Conservation (phyloP, 2,113 vertebrate genomes). For the Vimba vimba region DNA sequence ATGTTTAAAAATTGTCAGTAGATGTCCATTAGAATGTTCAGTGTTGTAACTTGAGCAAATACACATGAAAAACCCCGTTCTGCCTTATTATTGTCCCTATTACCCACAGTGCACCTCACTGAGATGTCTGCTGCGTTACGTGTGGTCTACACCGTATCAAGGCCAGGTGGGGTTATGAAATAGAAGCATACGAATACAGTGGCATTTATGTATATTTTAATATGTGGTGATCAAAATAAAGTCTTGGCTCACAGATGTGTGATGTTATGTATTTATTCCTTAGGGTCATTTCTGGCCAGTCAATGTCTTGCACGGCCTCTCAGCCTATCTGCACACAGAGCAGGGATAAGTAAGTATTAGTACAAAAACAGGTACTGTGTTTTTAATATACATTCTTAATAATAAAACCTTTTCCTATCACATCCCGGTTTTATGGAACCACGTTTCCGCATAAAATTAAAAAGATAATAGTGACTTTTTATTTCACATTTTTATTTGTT, state of each 20-base stretch:
- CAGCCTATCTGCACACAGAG: slow-evolving; percentile 68
- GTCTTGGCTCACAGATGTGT: neutral
- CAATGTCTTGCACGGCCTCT: slow-evolving; percentile 68
- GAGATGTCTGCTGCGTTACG: slow-evolving; percentile 75
- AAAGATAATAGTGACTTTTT: too few relatives aligned
- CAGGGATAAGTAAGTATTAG: slow-evolving; percentile 74
- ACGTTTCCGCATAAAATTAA: too few relatives aligned
- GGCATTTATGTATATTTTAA: too few relatives aligned
- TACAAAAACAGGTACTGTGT: neutral
- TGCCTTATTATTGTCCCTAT: slow-evolving; percentile 28
- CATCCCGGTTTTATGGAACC: neutral
- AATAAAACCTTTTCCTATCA: neutral
- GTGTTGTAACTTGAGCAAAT: neutral
- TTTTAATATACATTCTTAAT: neutral
- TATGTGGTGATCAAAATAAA: neutral
- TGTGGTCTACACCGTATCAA: slow-evolving; percentile 68
- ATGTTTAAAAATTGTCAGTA: neutral
- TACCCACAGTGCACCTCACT: slow-evolving; percentile 24
- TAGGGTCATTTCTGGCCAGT: slow-evolving; percentile 63
- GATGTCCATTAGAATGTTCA: neutral
- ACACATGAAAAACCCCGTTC: too few relatives aligned
- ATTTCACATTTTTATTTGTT: too few relatives aligned
- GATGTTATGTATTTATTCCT: neutral
- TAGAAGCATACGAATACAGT: too few relatives aligned
- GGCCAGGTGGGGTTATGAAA: slow-evolving; percentile 68